These are phyloP conservation scores for Fringilla coelebs DNA, from an alignment of 2,797 vertebrate genomes.

Conservation along the genomic window DNA sequence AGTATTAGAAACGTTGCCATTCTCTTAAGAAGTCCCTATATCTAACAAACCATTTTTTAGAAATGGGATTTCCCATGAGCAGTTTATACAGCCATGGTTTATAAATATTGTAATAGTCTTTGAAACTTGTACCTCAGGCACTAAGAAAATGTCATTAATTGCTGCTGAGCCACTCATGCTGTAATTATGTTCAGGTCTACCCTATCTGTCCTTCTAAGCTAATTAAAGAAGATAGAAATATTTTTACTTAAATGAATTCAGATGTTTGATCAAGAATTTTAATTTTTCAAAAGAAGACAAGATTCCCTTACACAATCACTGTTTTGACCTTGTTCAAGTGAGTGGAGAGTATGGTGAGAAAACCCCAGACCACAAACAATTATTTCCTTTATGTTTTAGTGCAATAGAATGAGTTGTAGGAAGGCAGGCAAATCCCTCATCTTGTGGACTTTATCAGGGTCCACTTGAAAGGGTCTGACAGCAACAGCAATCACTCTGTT, in stretches of 20 bases:
- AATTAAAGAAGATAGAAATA: background rate
- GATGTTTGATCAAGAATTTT: background rate
- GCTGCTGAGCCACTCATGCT: background rate
- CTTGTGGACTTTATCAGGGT: background rate
- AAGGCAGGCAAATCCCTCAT: background rate
- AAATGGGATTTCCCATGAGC: background rate
- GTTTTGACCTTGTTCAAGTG: background rate
- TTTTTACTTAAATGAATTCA: background rate
- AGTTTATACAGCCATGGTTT: background rate
- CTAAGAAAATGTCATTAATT: background rate
- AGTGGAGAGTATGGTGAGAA: background rate
- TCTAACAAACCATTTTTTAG: background rate
- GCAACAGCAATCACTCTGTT: background rate
- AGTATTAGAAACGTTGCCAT: background rate
- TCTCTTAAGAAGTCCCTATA: background rate
- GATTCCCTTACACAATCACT: fast-evolving
- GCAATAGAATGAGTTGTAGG: background rate
- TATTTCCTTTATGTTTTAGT: background rate
- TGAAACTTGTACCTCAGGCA: background rate
- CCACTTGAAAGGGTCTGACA: background rate
- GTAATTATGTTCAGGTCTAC: background rate
- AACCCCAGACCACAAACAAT: background rate
- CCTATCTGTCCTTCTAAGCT: background rate
- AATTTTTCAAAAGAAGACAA: background rate
- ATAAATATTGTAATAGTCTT: background rate